Evolutionary conservation across 2,797 vertebrate species (phyloP).

Genomic region (Pristis pectinata): DNA sequence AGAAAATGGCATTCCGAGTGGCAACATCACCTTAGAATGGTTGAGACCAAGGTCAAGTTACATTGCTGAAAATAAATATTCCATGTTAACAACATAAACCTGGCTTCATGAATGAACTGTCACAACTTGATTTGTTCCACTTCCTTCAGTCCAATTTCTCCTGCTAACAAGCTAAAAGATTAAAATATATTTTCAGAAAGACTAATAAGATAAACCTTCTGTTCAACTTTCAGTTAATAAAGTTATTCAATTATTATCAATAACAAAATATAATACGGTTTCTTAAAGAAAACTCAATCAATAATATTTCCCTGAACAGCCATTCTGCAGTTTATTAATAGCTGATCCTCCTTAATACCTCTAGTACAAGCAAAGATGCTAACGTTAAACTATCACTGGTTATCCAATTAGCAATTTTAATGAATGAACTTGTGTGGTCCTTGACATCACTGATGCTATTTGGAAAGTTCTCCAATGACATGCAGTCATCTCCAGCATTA

Average conservation of each 20-base stretch:
- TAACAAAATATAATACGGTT: background rate
- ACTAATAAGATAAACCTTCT: background rate
- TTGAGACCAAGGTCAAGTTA: background rate
- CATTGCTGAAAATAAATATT: background rate
- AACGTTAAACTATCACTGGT: background rate
- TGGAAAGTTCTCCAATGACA: background rate
- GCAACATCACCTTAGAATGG: background rate
- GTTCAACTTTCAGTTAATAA: background rate
- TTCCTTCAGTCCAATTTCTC: background rate
- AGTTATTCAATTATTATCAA: background rate
- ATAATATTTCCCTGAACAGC: background rate
- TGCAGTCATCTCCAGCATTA: background rate
- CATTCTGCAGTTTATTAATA: background rate
- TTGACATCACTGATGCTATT: too few species aligned
- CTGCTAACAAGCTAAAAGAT: background rate
- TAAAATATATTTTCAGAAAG: background rate
- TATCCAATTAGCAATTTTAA: background rate
- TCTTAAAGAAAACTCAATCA: background rate
- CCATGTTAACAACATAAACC: background rate
- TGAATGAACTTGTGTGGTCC: too few species aligned
- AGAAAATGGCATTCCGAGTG: background rate
- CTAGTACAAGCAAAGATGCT: constrained; percentile 1
- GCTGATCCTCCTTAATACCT: background rate
- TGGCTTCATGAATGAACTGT: background rate
- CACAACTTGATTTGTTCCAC: background rate